phyloP scores from a whole-genome alignment of 2,113 vertebrate genomes.

The Scytalopus superciliaris region DNA sequence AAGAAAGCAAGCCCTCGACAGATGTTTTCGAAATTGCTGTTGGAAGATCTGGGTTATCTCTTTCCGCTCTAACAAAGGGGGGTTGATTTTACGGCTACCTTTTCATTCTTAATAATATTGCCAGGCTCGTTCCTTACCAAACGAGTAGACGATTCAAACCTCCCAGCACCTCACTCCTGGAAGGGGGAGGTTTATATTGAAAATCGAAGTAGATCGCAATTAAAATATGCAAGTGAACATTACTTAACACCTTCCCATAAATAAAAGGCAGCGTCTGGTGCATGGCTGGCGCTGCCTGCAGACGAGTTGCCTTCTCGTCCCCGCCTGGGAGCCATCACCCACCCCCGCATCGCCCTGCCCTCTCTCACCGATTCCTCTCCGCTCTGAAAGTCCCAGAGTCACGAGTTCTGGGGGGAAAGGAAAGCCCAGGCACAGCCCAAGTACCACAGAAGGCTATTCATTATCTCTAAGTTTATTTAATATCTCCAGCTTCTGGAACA shows the following conservation, averaged over 20 bases:
- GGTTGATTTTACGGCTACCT: not conserved
- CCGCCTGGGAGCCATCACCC: not conserved
- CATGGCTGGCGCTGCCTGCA: not conserved
- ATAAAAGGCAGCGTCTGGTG: not conserved
- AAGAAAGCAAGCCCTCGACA: not conserved
- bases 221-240: not conserved
- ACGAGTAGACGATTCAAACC: not conserved
- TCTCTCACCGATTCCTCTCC: not conserved
- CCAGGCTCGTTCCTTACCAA: not conserved
- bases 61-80: not conserved
- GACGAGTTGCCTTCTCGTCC: not conserved
- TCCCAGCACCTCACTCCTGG: not conserved
- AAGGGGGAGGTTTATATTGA: not conserved
- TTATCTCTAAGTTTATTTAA: constrained; percentile 75
- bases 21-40: not conserved
- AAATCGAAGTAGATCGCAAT: not conserved
- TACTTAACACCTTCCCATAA: not conserved
- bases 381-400: not conserved
- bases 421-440: constrained; percentile 40
- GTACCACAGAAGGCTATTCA: constrained; percentile 69
- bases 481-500: constrained; percentile 67
- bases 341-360: not conserved
- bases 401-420: not conserved
- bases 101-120: not conserved
- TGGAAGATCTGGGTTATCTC: not conserved